Evolutionary conservation across 2,113 vertebrate species (phyloP), one percentile per base, ranked within the genome.

Genomic region (Solenodon paradoxus): DNA sequence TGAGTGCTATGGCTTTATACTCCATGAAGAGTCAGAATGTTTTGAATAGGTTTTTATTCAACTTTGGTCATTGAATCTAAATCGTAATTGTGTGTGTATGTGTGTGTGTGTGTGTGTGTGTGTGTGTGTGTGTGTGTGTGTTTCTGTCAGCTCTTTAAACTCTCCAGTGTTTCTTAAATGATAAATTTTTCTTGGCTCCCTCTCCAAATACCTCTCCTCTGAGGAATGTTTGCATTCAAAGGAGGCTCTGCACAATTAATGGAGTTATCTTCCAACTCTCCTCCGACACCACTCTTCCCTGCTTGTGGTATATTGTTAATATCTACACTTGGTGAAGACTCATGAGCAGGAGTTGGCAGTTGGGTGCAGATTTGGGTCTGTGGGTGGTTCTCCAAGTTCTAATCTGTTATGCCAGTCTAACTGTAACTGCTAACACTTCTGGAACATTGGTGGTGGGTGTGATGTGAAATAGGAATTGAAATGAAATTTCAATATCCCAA

Each of bases 1-100:
- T 4, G 4, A 38, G 1, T 5, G 3, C 9, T 72, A 0, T 57
- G 30, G 17, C 4, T 55, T 24, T 42, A 0, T 64, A 40, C 16
- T 35, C 10, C 38, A 20, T 42, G n/a, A 53, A 64, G n/a, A 40
- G 16, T 11, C 8, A 51, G 35, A 77, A 19, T 7, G 0, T 35
- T 9, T 79, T 45, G 8, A 16, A 77, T 20, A 91, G 7, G 2
- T 42, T 57, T 66, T 12, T 16, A 17, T 89, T 15, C 32, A 68
- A 7, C 32, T 79, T 68, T 53, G 42, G 35, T 53, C 88, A 86
- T 4, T 77, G 26, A 72, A 74, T 5, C 4, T n/a, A 77, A 77
- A 35, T 40, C 81, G 9, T 80, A 53, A n/a, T n/a, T n/a, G n/a
- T n/a, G n/a, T n/a, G n/a, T n/a, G n/a, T n/a, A n/a, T n/a, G n/a